Evolutionary conservation across 2,888 invertebrate species (phyloP).

Genomic region (Drosophila siamana): DNA sequence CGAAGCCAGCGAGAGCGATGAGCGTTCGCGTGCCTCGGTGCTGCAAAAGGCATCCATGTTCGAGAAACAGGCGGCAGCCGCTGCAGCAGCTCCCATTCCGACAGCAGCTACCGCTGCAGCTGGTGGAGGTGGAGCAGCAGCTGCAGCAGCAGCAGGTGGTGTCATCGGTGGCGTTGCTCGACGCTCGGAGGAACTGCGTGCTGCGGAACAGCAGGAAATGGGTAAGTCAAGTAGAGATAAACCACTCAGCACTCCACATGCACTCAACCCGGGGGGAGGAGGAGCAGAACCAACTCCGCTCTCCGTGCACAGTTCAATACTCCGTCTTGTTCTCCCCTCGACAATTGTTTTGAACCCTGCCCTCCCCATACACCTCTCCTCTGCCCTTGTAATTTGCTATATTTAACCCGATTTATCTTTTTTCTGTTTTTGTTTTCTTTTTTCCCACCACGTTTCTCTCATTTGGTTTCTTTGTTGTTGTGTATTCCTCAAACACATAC

Average conservation of each 20-base stretch:
- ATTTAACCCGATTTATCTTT: slow-evolving; percentile 44
- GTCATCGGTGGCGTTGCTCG: slow-evolving; percentile 42
- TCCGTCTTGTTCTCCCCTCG: background rate
- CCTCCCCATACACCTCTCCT: too few relatives aligned
- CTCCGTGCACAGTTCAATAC: slow-evolving; percentile 6
- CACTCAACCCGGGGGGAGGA: background rate
- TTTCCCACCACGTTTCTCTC: slow-evolving; percentile 38
- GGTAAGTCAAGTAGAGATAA: slow-evolving; percentile 70
- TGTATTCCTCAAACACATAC: slow-evolving; percentile 40
- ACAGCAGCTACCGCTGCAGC: slow-evolving; percentile 29
- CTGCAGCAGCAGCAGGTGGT: slow-evolving; percentile 60
- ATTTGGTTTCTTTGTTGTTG: slow-evolving; percentile 56
- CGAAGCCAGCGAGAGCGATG: slow-evolving; percentile 77
- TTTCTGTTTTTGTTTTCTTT: slow-evolving; percentile 60
- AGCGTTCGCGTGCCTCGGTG: slow-evolving; percentile 84
- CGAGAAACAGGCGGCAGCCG: slow-evolving; percentile 84
- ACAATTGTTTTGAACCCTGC: slow-evolving; percentile 16
- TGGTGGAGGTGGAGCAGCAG: slow-evolving; percentile 12
- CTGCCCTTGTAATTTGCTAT: slow-evolving; percentile 25
- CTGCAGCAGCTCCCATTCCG: slow-evolving; percentile 46
- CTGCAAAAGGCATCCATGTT: slow-evolving; percentile 86
- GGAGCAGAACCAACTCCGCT: background rate
- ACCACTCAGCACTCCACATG: background rate
- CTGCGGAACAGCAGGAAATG: slow-evolving; percentile 79
- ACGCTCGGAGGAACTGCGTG: slow-evolving; percentile 64